phyloP scores from a whole-genome alignment of 2,797 vertebrate species.

The Tamandua tetradactyla region DNA sequence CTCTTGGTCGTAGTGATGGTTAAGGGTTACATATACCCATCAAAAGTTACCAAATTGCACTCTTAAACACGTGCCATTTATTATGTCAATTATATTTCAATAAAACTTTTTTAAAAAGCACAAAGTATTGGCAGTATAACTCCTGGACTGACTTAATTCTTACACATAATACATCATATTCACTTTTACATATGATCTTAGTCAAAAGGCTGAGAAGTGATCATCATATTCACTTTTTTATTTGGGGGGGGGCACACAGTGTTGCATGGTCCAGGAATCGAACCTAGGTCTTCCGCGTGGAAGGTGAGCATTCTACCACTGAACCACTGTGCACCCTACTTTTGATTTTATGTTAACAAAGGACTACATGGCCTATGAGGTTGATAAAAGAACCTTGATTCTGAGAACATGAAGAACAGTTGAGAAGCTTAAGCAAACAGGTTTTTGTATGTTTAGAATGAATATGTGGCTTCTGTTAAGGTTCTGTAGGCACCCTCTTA shows the following conservation, averaged over 20 bases:
- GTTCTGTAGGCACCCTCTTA: neutral
- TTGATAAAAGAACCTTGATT: neutral
- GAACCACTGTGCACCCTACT: too few relatives aligned
- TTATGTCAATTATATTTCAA: neutral
- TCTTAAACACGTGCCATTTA: neutral
- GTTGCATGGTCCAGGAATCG: too few relatives aligned
- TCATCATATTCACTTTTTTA: neutral
- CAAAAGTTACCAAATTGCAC: neutral
- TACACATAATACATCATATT: neutral
- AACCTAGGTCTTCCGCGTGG: too few relatives aligned
- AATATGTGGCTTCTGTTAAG: neutral
- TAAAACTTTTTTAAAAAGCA: neutral
- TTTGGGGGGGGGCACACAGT: too few relatives aligned
- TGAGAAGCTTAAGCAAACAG: neutral
- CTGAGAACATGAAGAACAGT: neutral
- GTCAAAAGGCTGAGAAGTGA: too few relatives aligned
- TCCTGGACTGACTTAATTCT: neutral
- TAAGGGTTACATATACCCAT: neutral
- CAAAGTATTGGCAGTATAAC: neutral
- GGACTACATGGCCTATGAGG: neutral
- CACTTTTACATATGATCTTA: neutral
- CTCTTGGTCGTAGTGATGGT: neutral
- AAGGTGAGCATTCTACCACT: too few relatives aligned
- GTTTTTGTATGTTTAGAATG: constrained; percentile 12
- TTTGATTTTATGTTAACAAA: too few relatives aligned